Percentiles rank a stretch among this genome's conserved stretches.
phyloP scores from a whole-genome alignment of 2,888 invertebrate species.

The Trichogramma dendrolimi region DNA sequence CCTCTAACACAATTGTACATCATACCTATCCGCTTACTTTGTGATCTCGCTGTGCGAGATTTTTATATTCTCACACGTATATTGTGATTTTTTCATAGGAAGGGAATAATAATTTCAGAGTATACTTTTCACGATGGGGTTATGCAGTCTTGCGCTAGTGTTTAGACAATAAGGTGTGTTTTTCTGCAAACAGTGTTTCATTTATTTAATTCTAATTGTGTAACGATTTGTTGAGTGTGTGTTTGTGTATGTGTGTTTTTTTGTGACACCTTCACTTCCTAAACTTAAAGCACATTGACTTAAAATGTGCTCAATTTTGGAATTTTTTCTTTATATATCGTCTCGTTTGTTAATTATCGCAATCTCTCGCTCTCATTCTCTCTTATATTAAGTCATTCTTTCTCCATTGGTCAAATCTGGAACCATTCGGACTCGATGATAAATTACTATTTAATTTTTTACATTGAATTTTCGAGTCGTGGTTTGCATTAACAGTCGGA shows the following conservation, averaged over 20 bases:
- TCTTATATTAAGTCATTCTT: constrained; percentile 12
- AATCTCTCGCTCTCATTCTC: constrained; percentile 13
- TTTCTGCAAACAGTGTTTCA: constrained; percentile 25
- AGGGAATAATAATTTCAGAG: constrained; percentile 2
- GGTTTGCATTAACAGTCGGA: constrained; percentile 21
- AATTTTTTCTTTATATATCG: constrained; percentile 20
- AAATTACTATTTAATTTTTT: too few species aligned
- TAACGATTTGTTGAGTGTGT: constrained; percentile 19
- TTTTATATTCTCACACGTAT: constrained; percentile 23
- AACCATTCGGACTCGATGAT: neutral
- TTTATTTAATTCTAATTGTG: constrained; percentile 21
- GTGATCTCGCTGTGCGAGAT: constrained; percentile 19
- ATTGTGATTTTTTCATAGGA: constrained; percentile 17
- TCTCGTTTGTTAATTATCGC: constrained; percentile 10
- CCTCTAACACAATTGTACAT: neutral
- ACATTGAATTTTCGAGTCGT: constrained; percentile 11
- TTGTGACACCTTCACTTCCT: neutral
- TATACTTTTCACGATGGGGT: constrained; percentile 14
- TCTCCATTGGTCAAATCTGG: constrained; percentile 15
- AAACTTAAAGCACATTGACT: constrained; percentile 2
- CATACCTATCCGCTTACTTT: constrained; percentile 15
- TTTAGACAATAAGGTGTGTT: constrained; percentile 18
- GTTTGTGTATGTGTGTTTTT: constrained; percentile 3
- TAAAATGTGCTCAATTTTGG: neutral
- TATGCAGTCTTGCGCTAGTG: constrained; percentile 23